Percentiles rank a stretch among this genome's conserved stretches.
These are phyloP conservation scores for Oconnorella tubifera DNA, from an alignment of 2,888 invertebrate species.

Conservation along the genomic window DNA sequence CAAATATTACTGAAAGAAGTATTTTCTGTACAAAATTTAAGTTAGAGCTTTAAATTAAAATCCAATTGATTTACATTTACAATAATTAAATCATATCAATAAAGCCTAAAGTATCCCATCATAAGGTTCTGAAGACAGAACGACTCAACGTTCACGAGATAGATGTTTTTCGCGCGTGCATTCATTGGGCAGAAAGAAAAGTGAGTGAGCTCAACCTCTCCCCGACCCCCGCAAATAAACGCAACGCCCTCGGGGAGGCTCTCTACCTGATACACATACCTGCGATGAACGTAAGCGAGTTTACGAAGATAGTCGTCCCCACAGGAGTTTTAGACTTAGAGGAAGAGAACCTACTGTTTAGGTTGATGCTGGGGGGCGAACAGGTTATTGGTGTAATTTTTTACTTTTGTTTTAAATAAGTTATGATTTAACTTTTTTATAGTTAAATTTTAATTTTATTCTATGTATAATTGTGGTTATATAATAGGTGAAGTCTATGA, in stretches of 20 bases:
- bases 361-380: constrained; percentile 14
- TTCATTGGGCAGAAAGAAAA: constrained; percentile 64
- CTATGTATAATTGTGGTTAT: too few relatives aligned
- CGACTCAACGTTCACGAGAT: constrained; percentile 19
- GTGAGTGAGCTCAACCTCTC: constrained; percentile 61
- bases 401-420: too few relatives aligned
- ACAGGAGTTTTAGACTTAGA: constrained; percentile 61
- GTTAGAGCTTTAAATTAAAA: too few relatives aligned
- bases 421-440: too few relatives aligned
- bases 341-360: constrained; percentile 56
- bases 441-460: too few relatives aligned
- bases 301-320: constrained; percentile 63
- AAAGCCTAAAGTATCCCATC: too few relatives aligned
- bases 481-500: too few relatives aligned
- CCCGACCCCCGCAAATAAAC: constrained; percentile 60
- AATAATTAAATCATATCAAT: too few relatives aligned
- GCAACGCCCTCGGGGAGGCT: constrained; percentile 61
- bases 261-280: constrained; percentile 68
- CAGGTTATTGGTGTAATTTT: neutral
- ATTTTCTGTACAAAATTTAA: too few relatives aligned
- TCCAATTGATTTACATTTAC: too few relatives aligned
- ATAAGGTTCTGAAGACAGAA: constrained; percentile 12
- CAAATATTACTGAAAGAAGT: too few relatives aligned
- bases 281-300: constrained; percentile 66
- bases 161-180: constrained; percentile 62